phyloP scores from a whole-genome alignment of 2,888 invertebrate genomes.

The Eucera pruinosa region DNA sequence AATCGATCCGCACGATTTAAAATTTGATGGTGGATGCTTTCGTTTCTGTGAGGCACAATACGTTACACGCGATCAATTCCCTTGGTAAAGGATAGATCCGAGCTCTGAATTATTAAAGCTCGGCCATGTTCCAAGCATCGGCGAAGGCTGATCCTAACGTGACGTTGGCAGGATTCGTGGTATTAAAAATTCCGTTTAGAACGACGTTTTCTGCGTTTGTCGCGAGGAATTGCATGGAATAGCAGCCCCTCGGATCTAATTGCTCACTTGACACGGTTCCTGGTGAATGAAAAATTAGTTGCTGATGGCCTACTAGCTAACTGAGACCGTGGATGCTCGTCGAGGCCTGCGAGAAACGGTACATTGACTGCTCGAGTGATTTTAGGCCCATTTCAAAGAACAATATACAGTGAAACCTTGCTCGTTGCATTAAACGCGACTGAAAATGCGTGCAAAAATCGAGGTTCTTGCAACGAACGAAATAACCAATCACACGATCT shows the following conservation, averaged over 20 bases:
- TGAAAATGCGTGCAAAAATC: too few species aligned
- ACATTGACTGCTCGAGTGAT: too few species aligned
- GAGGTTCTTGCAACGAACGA: too few species aligned
- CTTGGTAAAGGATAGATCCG: too few species aligned
- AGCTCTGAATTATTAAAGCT: neutral
- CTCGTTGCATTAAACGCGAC: too few species aligned
- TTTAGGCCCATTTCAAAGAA: neutral
- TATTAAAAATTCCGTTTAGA: slow-evolving; percentile 32
- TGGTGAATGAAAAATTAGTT: slow-evolving; percentile 37
- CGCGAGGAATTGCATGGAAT: slow-evolving; percentile 14
- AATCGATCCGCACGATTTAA: too few species aligned
- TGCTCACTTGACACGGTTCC: slow-evolving; percentile 49
- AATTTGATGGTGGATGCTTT: too few species aligned
- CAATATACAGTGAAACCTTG: too few species aligned
- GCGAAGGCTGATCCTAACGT: slow-evolving; percentile 10
- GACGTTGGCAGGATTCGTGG: neutral
- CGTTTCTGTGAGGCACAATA: too few species aligned
- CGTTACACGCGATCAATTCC: neutral
- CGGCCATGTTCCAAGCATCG: neutral
- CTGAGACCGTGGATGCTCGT: neutral
- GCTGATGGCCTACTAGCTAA: slow-evolving; percentile 16
- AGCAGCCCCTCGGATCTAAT: slow-evolving; percentile 19
- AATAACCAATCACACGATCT: too few species aligned
- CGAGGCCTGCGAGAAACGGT: too few species aligned
- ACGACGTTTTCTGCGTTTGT: slow-evolving; percentile 12